phyloP scores from a whole-genome alignment of 2,888 invertebrate species.

The Pachycephus smyrnensis region DNA sequence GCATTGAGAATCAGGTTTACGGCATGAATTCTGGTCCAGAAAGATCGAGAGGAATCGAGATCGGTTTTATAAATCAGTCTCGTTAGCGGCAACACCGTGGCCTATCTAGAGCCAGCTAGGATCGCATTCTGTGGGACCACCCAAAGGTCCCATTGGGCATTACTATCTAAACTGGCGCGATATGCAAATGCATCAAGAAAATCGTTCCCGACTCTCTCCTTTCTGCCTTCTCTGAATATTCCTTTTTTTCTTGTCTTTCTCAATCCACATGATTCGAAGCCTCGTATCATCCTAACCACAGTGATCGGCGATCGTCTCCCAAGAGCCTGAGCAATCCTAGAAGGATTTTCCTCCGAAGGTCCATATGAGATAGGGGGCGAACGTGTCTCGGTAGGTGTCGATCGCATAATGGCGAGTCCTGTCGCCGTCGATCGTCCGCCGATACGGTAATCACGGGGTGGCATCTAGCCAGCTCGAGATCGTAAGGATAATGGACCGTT shows the following conservation, averaged over 20 bases:
- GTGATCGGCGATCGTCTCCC: background rate
- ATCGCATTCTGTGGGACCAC: slow-evolving; percentile 20
- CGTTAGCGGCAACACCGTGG: slow-evolving; percentile 33
- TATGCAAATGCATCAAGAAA: background rate
- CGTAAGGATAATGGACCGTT: slow-evolving; percentile 58
- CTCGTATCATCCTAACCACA: background rate
- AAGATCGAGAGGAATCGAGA: slow-evolving; percentile 16
- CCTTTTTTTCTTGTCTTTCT: background rate
- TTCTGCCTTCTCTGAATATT: background rate
- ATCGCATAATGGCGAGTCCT: slow-evolving; percentile 61
- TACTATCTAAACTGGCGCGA: slow-evolving; percentile 25
- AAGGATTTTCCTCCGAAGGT: slow-evolving; percentile 34
- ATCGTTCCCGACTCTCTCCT: background rate
- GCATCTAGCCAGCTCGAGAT: slow-evolving; percentile 57
- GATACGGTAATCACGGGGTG: slow-evolving; percentile 63
- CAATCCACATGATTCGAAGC: background rate
- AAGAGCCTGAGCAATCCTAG: background rate
- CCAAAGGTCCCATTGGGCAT: slow-evolving; percentile 24
- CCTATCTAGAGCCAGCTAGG: slow-evolving; percentile 22
- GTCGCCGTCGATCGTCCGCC: slow-evolving; percentile 54
- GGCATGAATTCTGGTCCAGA: background rate
- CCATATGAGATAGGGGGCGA: slow-evolving; percentile 27
- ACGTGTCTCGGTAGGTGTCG: slow-evolving; percentile 61
- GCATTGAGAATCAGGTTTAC: background rate
- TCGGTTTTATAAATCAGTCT: slow-evolving; percentile 37